These are phyloP conservation scores for Nesogale talazaci DNA, from an alignment of 2,113 vertebrate genomes.

Conservation along the genomic window DNA sequence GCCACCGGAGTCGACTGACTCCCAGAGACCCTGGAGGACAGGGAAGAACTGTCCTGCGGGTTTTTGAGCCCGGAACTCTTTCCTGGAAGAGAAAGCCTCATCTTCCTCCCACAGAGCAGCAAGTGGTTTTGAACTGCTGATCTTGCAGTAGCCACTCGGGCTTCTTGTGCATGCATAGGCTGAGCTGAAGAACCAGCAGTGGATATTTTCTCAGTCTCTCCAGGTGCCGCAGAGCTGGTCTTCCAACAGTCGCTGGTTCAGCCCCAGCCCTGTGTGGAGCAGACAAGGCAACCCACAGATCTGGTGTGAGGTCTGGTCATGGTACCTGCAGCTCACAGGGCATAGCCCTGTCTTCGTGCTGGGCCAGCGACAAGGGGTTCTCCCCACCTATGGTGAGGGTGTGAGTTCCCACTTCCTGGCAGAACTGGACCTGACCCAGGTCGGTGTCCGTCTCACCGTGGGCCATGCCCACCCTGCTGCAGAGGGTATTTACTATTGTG, in stretches of 20 bases:
- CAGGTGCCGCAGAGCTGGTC: background rate
- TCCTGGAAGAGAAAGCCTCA: no score
- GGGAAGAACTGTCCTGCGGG: no score
- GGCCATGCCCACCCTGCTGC: constrained; percentile 47
- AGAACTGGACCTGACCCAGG: background rate
- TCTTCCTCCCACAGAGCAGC: no score
- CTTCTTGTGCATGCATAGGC: no score
- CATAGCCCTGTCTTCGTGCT: constrained; percentile 33
- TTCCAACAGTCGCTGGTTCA: background rate
- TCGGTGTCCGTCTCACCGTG: constrained; percentile 24
- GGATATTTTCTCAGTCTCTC: no score
- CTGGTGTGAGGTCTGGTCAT: constrained; percentile 38
- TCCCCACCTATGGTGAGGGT: background rate
- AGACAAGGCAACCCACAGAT: constrained; percentile 49
- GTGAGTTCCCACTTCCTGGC: constrained; percentile 50
- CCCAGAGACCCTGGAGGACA: no score
- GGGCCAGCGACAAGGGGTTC: constrained; percentile 41
- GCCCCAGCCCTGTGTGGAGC: constrained; percentile 29
- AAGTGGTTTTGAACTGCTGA: no score
- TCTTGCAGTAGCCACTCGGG: no score
- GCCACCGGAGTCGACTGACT: no score
- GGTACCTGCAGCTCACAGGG: constrained; percentile 49
- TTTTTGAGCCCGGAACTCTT: no score
- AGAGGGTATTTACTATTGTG: constrained; percentile 54
- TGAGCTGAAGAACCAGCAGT: no score